A percentile compares a stretch with the other conserved stretches of the same genome.
These are phyloP conservation scores for Dione vanillae DNA, from an alignment of 2,888 invertebrate species.

Conservation along the genomic window DNA sequence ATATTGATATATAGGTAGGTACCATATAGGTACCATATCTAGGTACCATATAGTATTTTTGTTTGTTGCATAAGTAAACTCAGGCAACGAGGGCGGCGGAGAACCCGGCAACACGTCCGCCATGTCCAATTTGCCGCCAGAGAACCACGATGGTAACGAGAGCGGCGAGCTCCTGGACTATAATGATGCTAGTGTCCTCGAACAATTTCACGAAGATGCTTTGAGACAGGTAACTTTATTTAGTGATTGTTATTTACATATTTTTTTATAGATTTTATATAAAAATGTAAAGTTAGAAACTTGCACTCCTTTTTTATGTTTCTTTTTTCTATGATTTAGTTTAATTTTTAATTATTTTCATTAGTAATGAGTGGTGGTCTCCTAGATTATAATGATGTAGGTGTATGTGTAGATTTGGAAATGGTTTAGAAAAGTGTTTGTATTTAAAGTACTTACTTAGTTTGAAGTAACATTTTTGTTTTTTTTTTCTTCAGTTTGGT, in stretches of 20 bases:
- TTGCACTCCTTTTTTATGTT: background rate
- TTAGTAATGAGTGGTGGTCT: no score
- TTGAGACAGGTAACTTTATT: slow-evolving; percentile 85
- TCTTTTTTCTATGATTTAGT: no score
- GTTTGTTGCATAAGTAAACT: slow-evolving; percentile 5
- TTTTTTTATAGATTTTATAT: background rate
- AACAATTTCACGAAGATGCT: slow-evolving; percentile 91
- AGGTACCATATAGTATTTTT: background rate
- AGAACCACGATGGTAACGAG: slow-evolving; percentile 65
- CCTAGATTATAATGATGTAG: no score
- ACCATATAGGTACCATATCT: no score
- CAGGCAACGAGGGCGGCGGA: slow-evolving; percentile 73
- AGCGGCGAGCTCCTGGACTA: slow-evolving; percentile 84
- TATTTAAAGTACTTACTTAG: no score
- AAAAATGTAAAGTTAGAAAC: background rate
- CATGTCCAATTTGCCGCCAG: slow-evolving; percentile 63
- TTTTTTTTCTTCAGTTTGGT: no score
- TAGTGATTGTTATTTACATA: background rate
- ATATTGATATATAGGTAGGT: no score
- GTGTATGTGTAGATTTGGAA: no score
- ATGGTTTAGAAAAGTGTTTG: no score
- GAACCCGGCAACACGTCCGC: slow-evolving; percentile 64
- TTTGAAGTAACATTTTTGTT: no score
- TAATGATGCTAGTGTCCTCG: slow-evolving; percentile 85
- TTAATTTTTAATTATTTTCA: no score